These are phyloP conservation scores for Rhinopithecus roxellana DNA, from an alignment of 2,113 vertebrate species.

Conservation along the genomic window DNA sequence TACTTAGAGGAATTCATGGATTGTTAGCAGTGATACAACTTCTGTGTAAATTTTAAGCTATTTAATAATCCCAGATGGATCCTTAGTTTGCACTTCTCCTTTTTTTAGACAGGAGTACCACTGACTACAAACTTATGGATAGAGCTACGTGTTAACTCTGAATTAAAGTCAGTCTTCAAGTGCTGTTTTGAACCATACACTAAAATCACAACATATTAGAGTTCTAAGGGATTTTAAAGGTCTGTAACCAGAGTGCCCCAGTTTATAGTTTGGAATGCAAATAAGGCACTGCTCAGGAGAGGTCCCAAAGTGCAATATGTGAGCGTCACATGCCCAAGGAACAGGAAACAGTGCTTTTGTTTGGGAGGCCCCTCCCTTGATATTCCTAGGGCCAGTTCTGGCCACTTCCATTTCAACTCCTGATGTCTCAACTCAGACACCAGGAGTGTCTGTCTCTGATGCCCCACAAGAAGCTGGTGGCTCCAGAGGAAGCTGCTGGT, in stretches of 20 bases:
- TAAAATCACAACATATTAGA: background rate
- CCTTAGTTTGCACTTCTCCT: background rate
- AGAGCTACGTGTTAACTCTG: background rate
- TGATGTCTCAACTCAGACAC: background rate
- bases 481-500: background rate
- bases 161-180: background rate
- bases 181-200: background rate
- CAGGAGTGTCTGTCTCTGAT: background rate
- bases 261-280: background rate
- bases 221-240: background rate
- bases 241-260: background rate
- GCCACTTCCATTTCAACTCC: background rate
- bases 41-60: conserved; percentile 45
- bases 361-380: background rate
- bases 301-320: background rate
- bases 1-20: conserved; percentile 7
- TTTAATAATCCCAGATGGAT: conserved; percentile 28
- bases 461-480: background rate
- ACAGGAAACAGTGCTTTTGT: background rate
- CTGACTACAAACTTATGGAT: background rate
- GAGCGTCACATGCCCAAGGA: background rate
- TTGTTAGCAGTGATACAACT: background rate
- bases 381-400: background rate
- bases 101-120: background rate
- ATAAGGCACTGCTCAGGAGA: background rate